These are phyloP conservation scores for Cherax destructor DNA, from an alignment of 1,140 invertebrate genomes.

Conservation along the genomic window DNA sequence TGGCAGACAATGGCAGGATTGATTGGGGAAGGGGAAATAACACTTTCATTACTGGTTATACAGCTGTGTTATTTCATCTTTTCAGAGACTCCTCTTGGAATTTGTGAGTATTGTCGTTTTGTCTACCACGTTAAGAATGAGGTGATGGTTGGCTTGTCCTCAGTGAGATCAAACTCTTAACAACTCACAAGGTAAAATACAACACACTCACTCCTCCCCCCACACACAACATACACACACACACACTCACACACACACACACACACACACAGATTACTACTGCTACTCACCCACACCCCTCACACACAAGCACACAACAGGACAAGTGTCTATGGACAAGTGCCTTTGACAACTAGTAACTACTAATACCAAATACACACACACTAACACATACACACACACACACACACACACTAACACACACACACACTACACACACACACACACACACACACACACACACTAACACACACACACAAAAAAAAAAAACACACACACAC, in stretches of 20 bases:
- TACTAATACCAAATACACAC: no score
- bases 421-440: no score
- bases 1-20: no score
- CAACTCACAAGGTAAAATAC: neutral
- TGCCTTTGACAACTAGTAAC: no score
- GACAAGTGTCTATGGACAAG: no score
- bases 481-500: no score
- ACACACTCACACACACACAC: neutral
- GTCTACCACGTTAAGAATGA: neutral
- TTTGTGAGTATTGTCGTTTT: conserved; percentile 20
- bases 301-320: neutral
- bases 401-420: no score
- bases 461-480: no score
- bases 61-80: conserved; percentile 23
- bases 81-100: conserved; percentile 29
- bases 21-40: no score
- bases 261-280: neutral
- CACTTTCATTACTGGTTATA: conserved; percentile 3
- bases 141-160: neutral
- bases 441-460: no score
- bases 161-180: neutral
- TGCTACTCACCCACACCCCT: no score
- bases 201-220: neutral
- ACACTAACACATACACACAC: no score
- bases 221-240: neutral